A percentile compares a stretch with the other conserved stretches of the same genome.
Conservation (phyloP, 2,888 invertebrate species). For the Scaptodrosophila latifasciaeformis region DNA sequence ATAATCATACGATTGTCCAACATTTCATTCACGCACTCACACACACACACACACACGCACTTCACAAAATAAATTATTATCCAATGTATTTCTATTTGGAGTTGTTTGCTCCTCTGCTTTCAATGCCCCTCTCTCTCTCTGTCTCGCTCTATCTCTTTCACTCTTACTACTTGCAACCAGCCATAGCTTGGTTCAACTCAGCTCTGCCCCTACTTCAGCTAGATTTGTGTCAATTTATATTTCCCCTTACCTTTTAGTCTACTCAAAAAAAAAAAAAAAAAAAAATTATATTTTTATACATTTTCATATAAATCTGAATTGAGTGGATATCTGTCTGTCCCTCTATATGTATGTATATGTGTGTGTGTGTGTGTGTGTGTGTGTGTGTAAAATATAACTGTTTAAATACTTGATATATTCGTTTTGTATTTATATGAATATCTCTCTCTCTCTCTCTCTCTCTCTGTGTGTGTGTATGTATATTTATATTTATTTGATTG, state of each 20-base stretch:
- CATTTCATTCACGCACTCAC: slow-evolving; percentile 1
- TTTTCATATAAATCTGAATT: too few species aligned
- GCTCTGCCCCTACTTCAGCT: not conserved
- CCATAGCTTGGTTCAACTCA: slow-evolving; percentile 3
- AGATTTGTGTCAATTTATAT: not conserved
- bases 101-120: slow-evolving; percentile 6
- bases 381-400: not conserved
- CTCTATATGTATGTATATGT: slow-evolving; percentile 20
- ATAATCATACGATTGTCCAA: not conserved
- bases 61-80: slow-evolving; percentile 8
- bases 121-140: slow-evolving; percentile 21
- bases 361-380: slow-evolving; percentile 7
- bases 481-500: slow-evolving; percentile 22
- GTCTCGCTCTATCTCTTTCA: slow-evolving; percentile 20
- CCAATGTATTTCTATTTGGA: slow-evolving; percentile 1
- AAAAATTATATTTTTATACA: too few species aligned
- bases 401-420: slow-evolving; percentile 27
- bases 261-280: too few species aligned
- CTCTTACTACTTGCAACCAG: slow-evolving; percentile 27
- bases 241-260: too few species aligned
- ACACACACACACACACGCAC: slow-evolving; percentile 9
- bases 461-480: slow-evolving; percentile 14
- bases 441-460: slow-evolving; percentile 16
- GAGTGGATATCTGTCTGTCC: slow-evolving; percentile 4
- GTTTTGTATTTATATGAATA: slow-evolving; percentile 16